phyloP scores from a whole-genome alignment of 2,888 invertebrate species.

The Lymantria monacha region DNA sequence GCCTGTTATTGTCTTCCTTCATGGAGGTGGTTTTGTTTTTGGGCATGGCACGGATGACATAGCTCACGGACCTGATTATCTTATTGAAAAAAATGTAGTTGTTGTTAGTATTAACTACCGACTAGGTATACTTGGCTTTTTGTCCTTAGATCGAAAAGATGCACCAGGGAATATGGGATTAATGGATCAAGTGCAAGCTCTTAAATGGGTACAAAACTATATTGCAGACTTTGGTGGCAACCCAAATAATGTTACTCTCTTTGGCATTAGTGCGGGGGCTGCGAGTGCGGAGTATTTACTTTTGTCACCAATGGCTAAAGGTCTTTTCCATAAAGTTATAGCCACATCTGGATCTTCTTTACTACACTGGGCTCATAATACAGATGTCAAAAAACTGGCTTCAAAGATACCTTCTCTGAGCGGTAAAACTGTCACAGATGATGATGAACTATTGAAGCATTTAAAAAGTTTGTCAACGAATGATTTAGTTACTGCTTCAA shows the following conservation, averaged over 20 bases:
- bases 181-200: conserved; percentile 56
- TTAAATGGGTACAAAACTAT: conserved; percentile 56
- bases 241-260: conserved; percentile 51
- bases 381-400: conserved; percentile 50
- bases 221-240: conserved; percentile 53
- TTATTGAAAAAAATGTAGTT: conserved; percentile 53
- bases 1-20: conserved; percentile 58
- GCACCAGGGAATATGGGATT: conserved; percentile 62
- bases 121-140: conserved; percentile 59
- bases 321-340: conserved; percentile 58
- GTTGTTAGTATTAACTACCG: conserved; percentile 67
- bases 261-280: conserved; percentile 55
- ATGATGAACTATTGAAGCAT: conserved; percentile 50
- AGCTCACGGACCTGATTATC: conserved; percentile 53
- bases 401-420: conserved; percentile 50
- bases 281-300: conserved; percentile 51
- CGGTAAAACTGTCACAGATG: conserved; percentile 40
- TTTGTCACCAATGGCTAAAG: conserved; percentile 44
- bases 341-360: conserved; percentile 52
- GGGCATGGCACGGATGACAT: conserved; percentile 50
- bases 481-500: conserved; percentile 53
- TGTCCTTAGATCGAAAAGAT: conserved; percentile 51
- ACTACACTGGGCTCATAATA: conserved; percentile 56
- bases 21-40: conserved; percentile 59
- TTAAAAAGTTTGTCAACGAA: conserved; percentile 53